Base-by-base conservation (phyloP, 2,888 invertebrate species). In the Epiperipatus broadwayi region DNA sequence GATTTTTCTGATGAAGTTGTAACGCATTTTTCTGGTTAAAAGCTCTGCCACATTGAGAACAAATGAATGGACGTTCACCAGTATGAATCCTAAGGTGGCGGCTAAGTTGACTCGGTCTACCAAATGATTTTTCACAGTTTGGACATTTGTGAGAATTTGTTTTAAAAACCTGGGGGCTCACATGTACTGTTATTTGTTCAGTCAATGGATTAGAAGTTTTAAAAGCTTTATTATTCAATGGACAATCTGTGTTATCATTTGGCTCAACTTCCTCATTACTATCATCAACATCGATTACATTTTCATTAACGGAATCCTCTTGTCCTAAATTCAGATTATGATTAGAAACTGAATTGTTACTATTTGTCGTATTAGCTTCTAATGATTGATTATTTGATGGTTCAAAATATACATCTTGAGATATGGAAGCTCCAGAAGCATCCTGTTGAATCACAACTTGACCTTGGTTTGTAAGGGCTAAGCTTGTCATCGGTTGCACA, bases 11-110 rank as follows among this genome's bases (percentile, higher is more conserved):
- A 51, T 75, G 75, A 44, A 67, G 65, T 39, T 66, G 61, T 21
- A 74, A 55, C 1, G 70, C 65, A 19, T 68, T 69, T 45, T 68
- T 67, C 47, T 70, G 71, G 35, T 66, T 66, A 49, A 73, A 74
- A 2, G 66, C 63, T 50, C 68, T 69, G 4, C 58, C 54, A 52
- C 74, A 75, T 16, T 64, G 51, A 8, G 53, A 50, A 50, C 73
- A 74, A 20, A 63, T 60, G 52, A 63, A 71, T 2, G 69, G 69
- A 37, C 64, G 58, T 43, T 70, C 69, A 5, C 68, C 68, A 2
- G 69, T 70, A 49, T 73, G 72, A 20, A 66, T 64, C 12, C 67
- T 54, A 30, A 59, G 57, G 48, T 70, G 70, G 3, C 69, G 55
- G 28, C 61, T 55, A 8, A 70, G 53, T 46, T 66, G 65, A 46